A percentile compares a stretch with the other conserved stretches of the same genome.
Conservation (phyloP, 53 echinoderm and acorn worm genomes). For the Astropecten irregularis region DNA sequence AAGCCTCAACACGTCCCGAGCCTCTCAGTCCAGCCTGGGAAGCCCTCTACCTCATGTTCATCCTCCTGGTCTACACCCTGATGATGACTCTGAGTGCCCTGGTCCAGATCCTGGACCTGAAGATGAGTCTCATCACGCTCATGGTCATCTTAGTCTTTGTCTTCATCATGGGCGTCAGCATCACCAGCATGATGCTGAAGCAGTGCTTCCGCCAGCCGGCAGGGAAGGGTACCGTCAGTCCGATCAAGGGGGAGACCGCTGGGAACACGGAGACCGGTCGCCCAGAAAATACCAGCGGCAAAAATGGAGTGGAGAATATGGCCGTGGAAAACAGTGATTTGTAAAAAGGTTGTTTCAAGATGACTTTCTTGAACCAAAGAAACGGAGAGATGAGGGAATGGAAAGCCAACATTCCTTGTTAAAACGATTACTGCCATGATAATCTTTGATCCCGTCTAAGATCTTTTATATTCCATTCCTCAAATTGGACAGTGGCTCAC, state of each 20-base stretch:
- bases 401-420: no score
- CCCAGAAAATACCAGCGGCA: neutral
- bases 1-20: neutral
- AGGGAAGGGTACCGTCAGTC: slow-evolving; percentile 1
- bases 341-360: no score
- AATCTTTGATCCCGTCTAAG: no score
- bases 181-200: slow-evolving; percentile 67
- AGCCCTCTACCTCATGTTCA: slow-evolving; percentile 54
- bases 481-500: no score
- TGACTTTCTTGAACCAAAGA: no score
- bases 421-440: no score
- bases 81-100: slow-evolving; percentile 64
- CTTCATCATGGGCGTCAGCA: slow-evolving; percentile 59
- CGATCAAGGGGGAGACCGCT: neutral
- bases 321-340: neutral
- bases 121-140: slow-evolving; percentile 55
- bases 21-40: slow-evolving; percentile 56
- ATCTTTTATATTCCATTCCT: no score
- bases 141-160: slow-evolving; percentile 71
- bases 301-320: neutral
- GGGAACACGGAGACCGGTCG: neutral
- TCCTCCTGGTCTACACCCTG: slow-evolving; percentile 60
- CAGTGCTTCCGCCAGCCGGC: slow-evolving; percentile 52
- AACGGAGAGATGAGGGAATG: no score
- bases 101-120: slow-evolving; percentile 65